These are phyloP conservation scores for Diploptera punctata DNA, from an alignment of 2,888 invertebrate species.

Conservation along the genomic window DNA sequence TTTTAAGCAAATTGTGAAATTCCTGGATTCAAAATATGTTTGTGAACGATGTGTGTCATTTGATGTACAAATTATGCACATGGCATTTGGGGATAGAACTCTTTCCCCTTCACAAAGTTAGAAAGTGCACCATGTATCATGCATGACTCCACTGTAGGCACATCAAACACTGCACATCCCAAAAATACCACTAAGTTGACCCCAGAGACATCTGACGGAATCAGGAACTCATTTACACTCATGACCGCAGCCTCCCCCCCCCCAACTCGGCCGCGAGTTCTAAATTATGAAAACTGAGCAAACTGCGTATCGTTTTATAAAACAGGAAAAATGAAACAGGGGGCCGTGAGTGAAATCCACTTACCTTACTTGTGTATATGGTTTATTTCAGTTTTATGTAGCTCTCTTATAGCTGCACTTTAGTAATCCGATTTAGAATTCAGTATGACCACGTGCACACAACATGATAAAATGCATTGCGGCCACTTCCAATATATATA, in stretches of 20 bases:
- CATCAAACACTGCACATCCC: background rate
- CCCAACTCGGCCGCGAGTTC: too few relatives aligned
- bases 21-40: too few relatives aligned
- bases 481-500: too few relatives aligned
- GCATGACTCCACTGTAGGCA: background rate
- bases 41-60: too few relatives aligned
- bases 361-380: background rate
- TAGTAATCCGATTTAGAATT: too few relatives aligned
- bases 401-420: too few relatives aligned
- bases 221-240: background rate
- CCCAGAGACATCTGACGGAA: background rate
- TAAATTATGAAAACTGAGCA: background rate
- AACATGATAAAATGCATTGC: too few relatives aligned
- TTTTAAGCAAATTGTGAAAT: too few relatives aligned
- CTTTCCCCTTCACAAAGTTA: background rate
- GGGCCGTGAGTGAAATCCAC: background rate
- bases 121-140: slow-evolving; percentile 6
- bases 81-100: background rate
- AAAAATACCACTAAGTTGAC: slow-evolving; percentile 3
- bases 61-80: slow-evolving; percentile 28
- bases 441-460: too few relatives aligned
- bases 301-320: background rate
- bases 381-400: too few relatives aligned
- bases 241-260: slow-evolving; percentile 1
- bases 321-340: background rate